These are phyloP conservation scores for Nibea coibor DNA, from an alignment of 2,113 vertebrate species.

Conservation along the genomic window DNA sequence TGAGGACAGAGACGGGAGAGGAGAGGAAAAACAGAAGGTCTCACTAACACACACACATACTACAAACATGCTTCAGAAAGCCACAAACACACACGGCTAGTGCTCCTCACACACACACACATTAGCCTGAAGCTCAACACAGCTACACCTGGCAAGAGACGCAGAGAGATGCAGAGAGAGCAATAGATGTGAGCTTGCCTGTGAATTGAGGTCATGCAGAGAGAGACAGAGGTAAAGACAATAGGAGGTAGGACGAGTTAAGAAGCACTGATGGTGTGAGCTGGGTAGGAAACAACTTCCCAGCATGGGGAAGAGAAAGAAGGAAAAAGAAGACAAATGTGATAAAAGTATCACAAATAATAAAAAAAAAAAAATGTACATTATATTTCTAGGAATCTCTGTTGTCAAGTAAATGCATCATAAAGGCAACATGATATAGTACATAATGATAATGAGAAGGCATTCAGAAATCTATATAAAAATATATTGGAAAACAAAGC, in stretches of 20 bases:
- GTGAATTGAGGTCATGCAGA: constrained; percentile 76
- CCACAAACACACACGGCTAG: constrained; percentile 14
- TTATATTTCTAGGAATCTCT: background rate
- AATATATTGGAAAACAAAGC: background rate
- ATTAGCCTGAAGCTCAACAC: constrained; percentile 62
- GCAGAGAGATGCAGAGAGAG: constrained; percentile 53
- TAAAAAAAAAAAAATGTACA: too few species aligned
- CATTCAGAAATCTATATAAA: background rate
- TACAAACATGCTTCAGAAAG: constrained; percentile 41
- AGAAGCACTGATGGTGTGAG: constrained; percentile 60
- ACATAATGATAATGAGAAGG: background rate
- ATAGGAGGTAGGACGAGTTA: constrained; percentile 63
- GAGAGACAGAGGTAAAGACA: constrained; percentile 73
- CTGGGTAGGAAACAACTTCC: constrained; percentile 20
- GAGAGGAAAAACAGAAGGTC: constrained; percentile 55
- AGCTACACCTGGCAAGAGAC: constrained; percentile 71
- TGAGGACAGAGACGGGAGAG: constrained; percentile 58
- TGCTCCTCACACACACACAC: constrained; percentile 56
- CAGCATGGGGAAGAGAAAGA: constrained; percentile 18
- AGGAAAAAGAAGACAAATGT: background rate
- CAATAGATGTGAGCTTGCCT: constrained; percentile 63
- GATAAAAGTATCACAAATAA: background rate
- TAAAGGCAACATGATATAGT: background rate
- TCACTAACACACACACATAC: constrained; percentile 26
- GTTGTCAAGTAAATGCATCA: background rate